Conservation (phyloP, 2,888 invertebrate genomes). For the Pyrgus malvae region DNA sequence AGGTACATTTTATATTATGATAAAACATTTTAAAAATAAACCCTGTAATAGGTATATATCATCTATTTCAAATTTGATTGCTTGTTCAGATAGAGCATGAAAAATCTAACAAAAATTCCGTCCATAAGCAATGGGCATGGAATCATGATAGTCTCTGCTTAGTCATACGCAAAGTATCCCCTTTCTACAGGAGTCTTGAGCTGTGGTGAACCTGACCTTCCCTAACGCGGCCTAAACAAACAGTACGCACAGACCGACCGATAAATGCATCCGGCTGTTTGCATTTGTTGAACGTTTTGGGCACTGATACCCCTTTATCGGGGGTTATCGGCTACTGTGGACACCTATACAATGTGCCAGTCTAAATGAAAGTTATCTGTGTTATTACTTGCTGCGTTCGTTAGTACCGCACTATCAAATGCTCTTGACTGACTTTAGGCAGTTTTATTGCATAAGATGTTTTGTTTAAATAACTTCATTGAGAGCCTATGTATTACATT, state of each 20-base stretch:
- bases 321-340: conserved; percentile 38
- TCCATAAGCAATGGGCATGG: not conserved
- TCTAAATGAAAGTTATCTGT: conserved; percentile 41
- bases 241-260: conserved; percentile 46
- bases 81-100: too few relatives aligned
- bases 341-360: conserved; percentile 39
- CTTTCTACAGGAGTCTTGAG: conserved; percentile 22
- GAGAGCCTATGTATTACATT: too few relatives aligned
- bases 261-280: conserved; percentile 70
- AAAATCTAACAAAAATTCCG: too few relatives aligned
- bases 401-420: conserved; percentile 21
- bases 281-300: conserved; percentile 43
- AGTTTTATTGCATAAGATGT: conserved; percentile 6
- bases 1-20: too few relatives aligned
- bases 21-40: too few relatives aligned
- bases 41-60: too few relatives aligned
- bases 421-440: conserved; percentile 19
- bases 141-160: not conserved
- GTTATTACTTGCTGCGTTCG: conserved; percentile 31
- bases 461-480: not conserved
- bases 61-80: too few relatives aligned
- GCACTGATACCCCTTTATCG: conserved; percentile 50
- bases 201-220: conserved; percentile 65
- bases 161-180: not conserved
- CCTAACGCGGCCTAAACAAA: conserved; percentile 61